A percentile compares a stretch with the other conserved stretches of the same genome.
Conservation (phyloP, 2,113 vertebrate species). For the Lota lota region DNA sequence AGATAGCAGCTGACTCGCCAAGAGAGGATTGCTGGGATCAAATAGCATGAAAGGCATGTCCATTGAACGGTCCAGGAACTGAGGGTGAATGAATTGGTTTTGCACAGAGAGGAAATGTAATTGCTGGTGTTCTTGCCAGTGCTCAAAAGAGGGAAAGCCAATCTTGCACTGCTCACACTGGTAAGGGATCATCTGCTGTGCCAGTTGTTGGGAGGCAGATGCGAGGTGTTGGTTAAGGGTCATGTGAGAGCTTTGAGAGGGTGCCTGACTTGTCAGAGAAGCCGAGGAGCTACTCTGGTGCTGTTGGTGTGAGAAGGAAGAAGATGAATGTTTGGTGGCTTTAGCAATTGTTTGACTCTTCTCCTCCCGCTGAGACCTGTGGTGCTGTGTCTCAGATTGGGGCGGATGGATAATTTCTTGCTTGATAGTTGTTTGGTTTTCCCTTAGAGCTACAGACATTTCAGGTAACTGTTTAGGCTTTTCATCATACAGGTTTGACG, state of each 20-base stretch:
- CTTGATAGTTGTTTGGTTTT: slow-evolving; percentile 88
- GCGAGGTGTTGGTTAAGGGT: slow-evolving; percentile 87
- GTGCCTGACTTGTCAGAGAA: slow-evolving; percentile 85
- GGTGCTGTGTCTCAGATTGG: slow-evolving; percentile 73
- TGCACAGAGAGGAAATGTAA: slow-evolving; percentile 96
- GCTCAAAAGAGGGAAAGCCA: slow-evolving; percentile 95
- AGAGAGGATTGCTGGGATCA: slow-evolving; percentile 93
- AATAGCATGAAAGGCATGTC: slow-evolving; percentile 99
- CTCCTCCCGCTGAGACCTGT: slow-evolving; percentile 82
- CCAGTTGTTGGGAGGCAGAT: slow-evolving; percentile 85
- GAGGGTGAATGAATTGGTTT: slow-evolving; percentile 97
- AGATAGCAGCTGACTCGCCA: slow-evolving; percentile 92
- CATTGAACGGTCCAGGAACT: slow-evolving; percentile 91
- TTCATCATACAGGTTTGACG: slow-evolving; percentile 82
- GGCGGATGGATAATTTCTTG: slow-evolving; percentile 81
- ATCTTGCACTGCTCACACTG: slow-evolving; percentile 99
- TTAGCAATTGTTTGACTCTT: slow-evolving; percentile 75
- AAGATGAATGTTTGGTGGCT: slow-evolving; percentile 81
- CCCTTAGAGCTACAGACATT: slow-evolving; percentile 81
- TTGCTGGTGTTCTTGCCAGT: slow-evolving; percentile 99
- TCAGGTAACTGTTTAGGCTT: slow-evolving; percentile 91
- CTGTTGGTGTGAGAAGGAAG: slow-evolving; percentile 84
- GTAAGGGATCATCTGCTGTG: slow-evolving; percentile 94
- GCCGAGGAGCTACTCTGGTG: slow-evolving; percentile 81
- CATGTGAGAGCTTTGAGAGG: slow-evolving; percentile 88